Evolutionary conservation across 2,888 invertebrate species (phyloP), one percentile per base, ranked within the genome.

Genomic region (Brachyopa scutellaris): DNA sequence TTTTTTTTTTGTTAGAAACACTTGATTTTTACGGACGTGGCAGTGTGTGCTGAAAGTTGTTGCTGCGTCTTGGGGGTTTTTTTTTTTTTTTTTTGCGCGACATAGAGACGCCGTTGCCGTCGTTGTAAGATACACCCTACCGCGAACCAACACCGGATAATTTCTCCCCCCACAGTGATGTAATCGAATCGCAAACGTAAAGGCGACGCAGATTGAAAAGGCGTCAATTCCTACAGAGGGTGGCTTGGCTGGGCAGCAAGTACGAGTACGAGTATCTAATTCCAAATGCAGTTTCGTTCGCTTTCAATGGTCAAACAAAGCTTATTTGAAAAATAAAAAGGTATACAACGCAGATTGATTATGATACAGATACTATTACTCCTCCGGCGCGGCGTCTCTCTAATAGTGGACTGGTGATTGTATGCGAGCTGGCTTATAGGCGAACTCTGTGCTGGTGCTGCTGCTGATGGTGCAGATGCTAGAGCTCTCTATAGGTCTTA

Each of bases 391-490:
- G 59, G 49, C 51, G 9, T 49, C 59, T 49, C 21, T 47, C 47
- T 45, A 45, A 33, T 47, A 29, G 47, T 38, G 13, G 31, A 15
- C 26, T 26, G 62, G 36, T 36, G 62, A 62, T 62, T 47, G 62
- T 62, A 47, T 47, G 62, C 15, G 62, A 47, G 15, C 36, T 49
- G 62, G 33, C 19, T 47, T 62, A 13, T 47, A 31, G 23, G 61
- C 38, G 36, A 69, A 49, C 47, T 59, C 13, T 11, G 5, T 38
- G 38, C 42, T 42, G 19, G 42, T 8, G 4, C n/a, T n/a, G n/a
- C n/a, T n/a, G 36, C 29, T 47, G 69, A 17, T 49, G 38, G 40
- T 77, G 61, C 55, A 62, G 38, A 69, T 38, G 64, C 64, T 53
- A 64, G 49, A 70, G 57, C 55, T 21, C 26, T 45, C 13, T 38